Conservation (phyloP, 2,113 vertebrate species). For the Emydocephalus ijimae region DNA sequence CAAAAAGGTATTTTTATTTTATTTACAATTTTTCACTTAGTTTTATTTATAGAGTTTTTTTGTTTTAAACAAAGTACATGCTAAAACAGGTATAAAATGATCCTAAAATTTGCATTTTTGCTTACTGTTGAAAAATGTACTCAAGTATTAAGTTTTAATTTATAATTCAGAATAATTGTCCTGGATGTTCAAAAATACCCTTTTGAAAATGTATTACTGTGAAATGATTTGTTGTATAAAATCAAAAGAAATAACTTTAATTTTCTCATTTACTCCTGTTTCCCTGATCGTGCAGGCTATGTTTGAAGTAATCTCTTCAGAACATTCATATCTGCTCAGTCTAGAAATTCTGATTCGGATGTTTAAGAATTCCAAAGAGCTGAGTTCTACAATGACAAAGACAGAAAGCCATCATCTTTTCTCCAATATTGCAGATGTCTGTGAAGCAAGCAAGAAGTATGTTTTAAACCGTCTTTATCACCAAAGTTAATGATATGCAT, state of each 20-base stretch:
- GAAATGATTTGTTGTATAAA: not conserved
- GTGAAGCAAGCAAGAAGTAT: constrained; percentile 92
- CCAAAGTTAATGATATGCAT: not conserved
- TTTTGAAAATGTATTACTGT: not conserved
- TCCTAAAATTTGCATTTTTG: not conserved
- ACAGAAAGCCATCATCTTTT: constrained; percentile 96
- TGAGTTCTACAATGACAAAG: constrained; percentile 91
- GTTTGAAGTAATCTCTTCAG: constrained; percentile 97
- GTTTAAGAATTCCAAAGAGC: constrained; percentile 90
- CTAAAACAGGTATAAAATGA: not conserved
- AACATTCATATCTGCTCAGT: constrained; percentile 95
- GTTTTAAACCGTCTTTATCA: constrained; percentile 38
- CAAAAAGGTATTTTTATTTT: not conserved
- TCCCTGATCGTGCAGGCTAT: constrained; percentile 76
- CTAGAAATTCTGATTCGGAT: constrained; percentile 92
- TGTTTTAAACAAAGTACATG: not conserved
- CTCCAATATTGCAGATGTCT: constrained; percentile 93
- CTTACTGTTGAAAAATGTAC: not conserved
- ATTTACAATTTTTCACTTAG: not conserved
- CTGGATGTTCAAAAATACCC: not conserved
- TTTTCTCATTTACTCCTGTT: not conserved
- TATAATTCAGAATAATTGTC: not conserved
- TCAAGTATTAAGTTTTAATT: not conserved
- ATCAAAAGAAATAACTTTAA: not conserved
- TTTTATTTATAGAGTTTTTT: not conserved